These are phyloP conservation scores for Genyomyrus donnyi DNA, from an alignment of 2,113 vertebrate species.

Conservation along the genomic window DNA sequence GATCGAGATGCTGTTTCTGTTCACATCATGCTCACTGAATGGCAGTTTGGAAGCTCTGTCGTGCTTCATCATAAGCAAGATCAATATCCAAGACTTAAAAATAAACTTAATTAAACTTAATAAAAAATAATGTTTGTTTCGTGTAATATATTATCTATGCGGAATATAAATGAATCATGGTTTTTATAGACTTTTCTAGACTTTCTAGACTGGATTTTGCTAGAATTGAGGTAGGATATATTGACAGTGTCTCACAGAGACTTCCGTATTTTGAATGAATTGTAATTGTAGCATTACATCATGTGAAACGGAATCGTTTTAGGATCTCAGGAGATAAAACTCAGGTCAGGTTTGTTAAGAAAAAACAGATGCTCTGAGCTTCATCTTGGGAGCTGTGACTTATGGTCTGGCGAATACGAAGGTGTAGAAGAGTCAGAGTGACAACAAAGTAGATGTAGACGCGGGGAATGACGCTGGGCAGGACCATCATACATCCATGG, in stretches of 20 bases:
- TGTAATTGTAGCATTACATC: background rate
- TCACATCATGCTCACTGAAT: background rate
- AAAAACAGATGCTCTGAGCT: background rate
- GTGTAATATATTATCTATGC: background rate
- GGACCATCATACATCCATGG: background rate
- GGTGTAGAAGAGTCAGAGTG: background rate
- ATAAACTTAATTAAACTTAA: too few species aligned
- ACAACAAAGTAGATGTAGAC: background rate
- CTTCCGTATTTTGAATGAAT: background rate
- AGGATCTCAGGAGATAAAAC: background rate
- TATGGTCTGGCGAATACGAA: background rate
- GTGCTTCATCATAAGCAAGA: background rate
- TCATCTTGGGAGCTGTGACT: background rate
- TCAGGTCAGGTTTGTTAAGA: background rate
- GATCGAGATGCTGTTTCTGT: background rate
- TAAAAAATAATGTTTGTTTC: background rate
- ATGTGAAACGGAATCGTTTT: background rate
- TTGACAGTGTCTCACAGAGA: background rate
- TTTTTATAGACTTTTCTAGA: background rate
- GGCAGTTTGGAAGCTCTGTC: background rate
- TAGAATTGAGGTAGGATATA: background rate
- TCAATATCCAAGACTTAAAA: background rate
- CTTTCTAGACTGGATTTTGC: background rate
- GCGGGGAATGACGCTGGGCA: background rate
- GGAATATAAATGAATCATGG: background rate